Evolutionary conservation across 2,797 vertebrate species (phyloP).

Genomic region (Oceanodroma leucorhoa): DNA sequence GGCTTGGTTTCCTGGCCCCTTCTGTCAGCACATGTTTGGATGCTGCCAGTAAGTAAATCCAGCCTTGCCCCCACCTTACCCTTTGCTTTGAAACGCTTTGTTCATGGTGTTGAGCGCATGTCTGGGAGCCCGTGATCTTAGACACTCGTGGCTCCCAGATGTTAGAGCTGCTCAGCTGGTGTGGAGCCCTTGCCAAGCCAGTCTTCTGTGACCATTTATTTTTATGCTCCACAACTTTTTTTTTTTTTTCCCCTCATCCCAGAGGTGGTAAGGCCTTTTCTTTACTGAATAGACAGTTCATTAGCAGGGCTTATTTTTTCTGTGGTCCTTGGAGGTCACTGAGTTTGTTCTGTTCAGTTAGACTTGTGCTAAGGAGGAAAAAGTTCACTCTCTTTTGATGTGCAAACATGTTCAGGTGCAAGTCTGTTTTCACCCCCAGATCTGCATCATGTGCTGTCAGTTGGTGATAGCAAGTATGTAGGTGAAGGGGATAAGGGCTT

Average conservation of each 20-base stretch:
- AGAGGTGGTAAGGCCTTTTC: not conserved
- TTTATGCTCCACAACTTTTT: not conserved
- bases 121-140: not conserved
- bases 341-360: not conserved
- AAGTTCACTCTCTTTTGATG: not conserved
- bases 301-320: not conserved
- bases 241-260: not conserved
- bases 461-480: not conserved
- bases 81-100: not conserved
- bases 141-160: conserved; percentile 30
- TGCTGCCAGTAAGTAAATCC: not conserved
- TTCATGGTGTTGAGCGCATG: not conserved
- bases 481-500: not conserved
- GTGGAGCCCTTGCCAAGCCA: not conserved
- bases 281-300: not conserved
- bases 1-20: not conserved
- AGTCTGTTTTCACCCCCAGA: not conserved
- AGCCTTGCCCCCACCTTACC: not conserved
- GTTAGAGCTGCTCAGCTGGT: conserved; percentile 4
- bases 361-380: not conserved
- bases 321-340: not conserved
- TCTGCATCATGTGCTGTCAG: not conserved
- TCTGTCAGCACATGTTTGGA: not conserved
- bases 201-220: conserved; percentile 27
- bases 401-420: not conserved